These are phyloP conservation scores for Cygnus olor DNA, from an alignment of 2,797 vertebrate genomes.

Conservation along the genomic window DNA sequence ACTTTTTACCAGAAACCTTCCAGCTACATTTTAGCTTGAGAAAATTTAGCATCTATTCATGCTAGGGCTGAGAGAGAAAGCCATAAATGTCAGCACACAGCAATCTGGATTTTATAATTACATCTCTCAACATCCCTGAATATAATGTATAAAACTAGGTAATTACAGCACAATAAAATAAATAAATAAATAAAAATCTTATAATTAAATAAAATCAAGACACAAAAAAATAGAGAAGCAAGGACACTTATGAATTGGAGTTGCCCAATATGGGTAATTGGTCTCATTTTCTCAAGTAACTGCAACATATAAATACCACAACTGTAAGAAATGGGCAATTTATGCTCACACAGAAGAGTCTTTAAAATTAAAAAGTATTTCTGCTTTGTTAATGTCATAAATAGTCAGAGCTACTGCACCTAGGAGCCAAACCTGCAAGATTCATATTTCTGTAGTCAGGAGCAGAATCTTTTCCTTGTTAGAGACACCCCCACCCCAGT, in stretches of 20 bases:
- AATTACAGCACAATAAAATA: neutral
- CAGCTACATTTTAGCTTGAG: conserved; percentile 12
- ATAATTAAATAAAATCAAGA: conserved; percentile 15
- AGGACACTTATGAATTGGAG: neutral
- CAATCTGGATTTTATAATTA: conserved; percentile 45
- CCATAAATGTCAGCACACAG: conserved; percentile 41
- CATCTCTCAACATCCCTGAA: conserved; percentile 47
- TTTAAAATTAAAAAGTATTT: neutral
- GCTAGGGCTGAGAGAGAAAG: conserved; percentile 21
- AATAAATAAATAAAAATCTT: neutral
- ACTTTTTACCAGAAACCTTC: conserved; percentile 42
- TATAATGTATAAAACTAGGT: neutral
- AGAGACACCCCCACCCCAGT: neutral
- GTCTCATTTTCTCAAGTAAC: neutral
- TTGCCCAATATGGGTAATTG: neutral
- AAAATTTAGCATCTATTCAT: conserved; percentile 28
- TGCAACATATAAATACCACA: neutral
- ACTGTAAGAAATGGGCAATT: neutral
- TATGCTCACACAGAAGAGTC: neutral
- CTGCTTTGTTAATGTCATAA: neutral
- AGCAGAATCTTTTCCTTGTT: neutral
- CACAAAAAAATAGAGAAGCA: neutral
- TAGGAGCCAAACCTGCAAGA: neutral
- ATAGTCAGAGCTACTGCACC: neutral
- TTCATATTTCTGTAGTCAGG: neutral